phyloP scores from a whole-genome alignment of 2,797 vertebrate genomes.

The Pseudocheirus occidentalis region DNA sequence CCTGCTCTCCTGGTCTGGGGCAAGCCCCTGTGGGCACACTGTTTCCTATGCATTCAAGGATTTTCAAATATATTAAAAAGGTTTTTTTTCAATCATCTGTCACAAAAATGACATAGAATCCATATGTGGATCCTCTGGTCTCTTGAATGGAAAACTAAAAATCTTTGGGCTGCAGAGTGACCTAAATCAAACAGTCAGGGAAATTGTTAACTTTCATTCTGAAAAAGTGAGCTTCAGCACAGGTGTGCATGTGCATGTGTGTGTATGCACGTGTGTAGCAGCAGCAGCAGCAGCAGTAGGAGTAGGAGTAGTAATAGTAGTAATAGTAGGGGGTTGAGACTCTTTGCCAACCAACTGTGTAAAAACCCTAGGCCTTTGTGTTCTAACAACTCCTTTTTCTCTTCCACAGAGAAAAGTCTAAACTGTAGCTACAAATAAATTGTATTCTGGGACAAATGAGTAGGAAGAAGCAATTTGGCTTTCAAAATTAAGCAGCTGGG shows the following conservation, averaged over 20 bases:
- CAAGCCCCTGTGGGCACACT: background rate
- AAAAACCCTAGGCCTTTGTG: background rate
- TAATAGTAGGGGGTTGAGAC: background rate
- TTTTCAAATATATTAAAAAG: slow-evolving; percentile 9
- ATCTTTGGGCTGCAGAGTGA: background rate
- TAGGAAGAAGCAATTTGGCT: slow-evolving; percentile 69
- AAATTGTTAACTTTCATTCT: slow-evolving; percentile 7
- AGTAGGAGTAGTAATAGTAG: too few relatives aligned
- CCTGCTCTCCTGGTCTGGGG: background rate
- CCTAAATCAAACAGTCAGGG: background rate
- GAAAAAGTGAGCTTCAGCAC: background rate
- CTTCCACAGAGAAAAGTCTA: slow-evolving; percentile 64
- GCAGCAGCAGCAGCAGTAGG: too few relatives aligned
- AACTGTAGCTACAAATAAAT: slow-evolving; percentile 62
- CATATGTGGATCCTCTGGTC: background rate
- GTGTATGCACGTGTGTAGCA: background rate
- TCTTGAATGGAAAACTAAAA: background rate
- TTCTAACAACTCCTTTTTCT: slow-evolving; percentile 40
- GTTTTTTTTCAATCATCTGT: background rate
- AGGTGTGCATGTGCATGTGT: too few relatives aligned
- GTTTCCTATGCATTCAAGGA: background rate
- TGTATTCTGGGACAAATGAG: slow-evolving; percentile 64
- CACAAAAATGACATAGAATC: background rate
- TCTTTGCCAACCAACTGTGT: slow-evolving; percentile 16
- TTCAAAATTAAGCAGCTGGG: slow-evolving; percentile 75